Base-by-base conservation (phyloP, 2,888 invertebrate species). In the Tupiocoris notatus region DNA sequence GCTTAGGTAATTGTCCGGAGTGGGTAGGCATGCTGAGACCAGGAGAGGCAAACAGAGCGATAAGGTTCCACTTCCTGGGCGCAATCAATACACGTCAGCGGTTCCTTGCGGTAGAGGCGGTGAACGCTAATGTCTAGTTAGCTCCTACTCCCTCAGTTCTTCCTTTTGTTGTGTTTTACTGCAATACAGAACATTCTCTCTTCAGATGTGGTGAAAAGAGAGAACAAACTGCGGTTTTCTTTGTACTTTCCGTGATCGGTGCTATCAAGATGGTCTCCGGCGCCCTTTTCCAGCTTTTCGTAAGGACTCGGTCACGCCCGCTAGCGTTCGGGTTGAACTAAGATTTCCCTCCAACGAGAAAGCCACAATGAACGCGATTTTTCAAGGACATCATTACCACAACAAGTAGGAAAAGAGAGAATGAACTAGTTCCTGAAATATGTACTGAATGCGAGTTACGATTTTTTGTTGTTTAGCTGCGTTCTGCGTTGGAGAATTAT, bases 61-160 rank as follows among this genome's bases (percentile, higher is more conserved):
- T 63, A 63, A 63, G 63, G 63, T 63, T 63, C 63, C 22, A 63
- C 63, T 63, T 63, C 63, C 63, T 63, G 63, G 22, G 63, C 63
- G 23, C 63, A 63, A 63, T 63, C 63, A 63, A 63, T 63, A 63
- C 63, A 63, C 63, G 63, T 63, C 63, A 63, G 39, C 39, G 39
- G 39, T 39, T 39, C 39, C 39, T 39, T 18, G 59, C 6, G 20
- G 3, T 6, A n/a, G 59, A 59, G 59, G 59, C 20, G 63, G 63
- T 3, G 39, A 39, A 39, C 39, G 63, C 63, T 63, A 63, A 63
- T 63, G 63, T 63, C 63, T 63, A 63, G 63, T 63, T 63, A 63
- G 20, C 16, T 17, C 12, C 23, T 22, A 12, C 39, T 39, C 39
- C 39, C 39, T 12, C 39, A 39, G 39, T 39, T 39, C 39, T 39